Percentiles rank a stretch among this genome's conserved stretches.
Evolutionary conservation across 2,888 invertebrate genomes (phyloP).

Genomic region (Lithodes maja): DNA sequence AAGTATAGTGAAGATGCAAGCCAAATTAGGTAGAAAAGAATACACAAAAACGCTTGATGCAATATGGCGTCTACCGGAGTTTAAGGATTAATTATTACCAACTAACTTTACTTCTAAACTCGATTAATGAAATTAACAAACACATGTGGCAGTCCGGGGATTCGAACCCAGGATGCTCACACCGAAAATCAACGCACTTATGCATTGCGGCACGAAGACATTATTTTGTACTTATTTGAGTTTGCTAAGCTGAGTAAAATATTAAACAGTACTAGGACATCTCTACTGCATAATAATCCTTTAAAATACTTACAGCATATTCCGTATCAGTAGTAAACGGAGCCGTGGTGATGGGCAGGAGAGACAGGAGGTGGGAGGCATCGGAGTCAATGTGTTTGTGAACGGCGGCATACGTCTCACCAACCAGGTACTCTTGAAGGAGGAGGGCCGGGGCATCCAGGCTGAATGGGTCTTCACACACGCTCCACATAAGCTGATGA

Average conservation of each 20-base stretch:
- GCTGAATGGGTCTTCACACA: constrained; percentile 78
- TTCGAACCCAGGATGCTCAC: no score
- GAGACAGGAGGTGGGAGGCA: constrained; percentile 81
- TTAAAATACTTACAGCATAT: constrained; percentile 79
- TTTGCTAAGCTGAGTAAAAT: not conserved
- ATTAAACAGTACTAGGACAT: not conserved
- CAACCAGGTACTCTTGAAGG: constrained; percentile 88
- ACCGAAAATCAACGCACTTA: no score
- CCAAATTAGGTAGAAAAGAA: no score
- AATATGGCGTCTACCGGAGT: no score
- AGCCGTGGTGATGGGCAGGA: constrained; percentile 83
- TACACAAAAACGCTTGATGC: no score
- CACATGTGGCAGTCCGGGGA: no score
- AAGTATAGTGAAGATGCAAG: no score
- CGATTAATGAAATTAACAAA: no score
- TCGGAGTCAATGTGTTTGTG: constrained; percentile 84
- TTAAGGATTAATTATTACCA: no score
- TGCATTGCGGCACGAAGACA: not conserved
- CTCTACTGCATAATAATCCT: not conserved
- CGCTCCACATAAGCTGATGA: constrained; percentile 74
- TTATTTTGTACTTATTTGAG: not conserved
- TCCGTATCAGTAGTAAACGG: constrained; percentile 79
- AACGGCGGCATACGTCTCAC: constrained; percentile 83
- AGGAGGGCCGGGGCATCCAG: constrained; percentile 81
- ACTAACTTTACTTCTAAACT: no score